Percentiles rank a stretch among this genome's conserved stretches.
Evolutionary conservation across 2,113 vertebrate species (phyloP).

Genomic region (Sprattus sprattus): DNA sequence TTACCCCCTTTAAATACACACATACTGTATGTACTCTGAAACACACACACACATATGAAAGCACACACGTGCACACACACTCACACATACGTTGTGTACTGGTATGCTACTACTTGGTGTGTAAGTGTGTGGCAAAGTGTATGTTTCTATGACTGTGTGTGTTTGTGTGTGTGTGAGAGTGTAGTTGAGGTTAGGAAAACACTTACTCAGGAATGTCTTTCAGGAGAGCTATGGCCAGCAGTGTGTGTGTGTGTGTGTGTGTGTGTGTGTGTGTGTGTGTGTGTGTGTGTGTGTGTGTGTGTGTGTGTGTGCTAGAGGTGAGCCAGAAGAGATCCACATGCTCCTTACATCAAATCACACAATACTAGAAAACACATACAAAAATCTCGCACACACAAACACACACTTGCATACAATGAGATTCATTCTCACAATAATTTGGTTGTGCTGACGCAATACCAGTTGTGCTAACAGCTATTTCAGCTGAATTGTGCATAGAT

Average conservation of each 20-base stretch:
- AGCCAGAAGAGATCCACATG: not conserved
- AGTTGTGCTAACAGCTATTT: slow-evolving; percentile 20
- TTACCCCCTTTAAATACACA: not conserved
- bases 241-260: not conserved
- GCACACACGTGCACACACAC: not conserved
- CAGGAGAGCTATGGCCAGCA: too few species aligned
- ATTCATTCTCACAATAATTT: not conserved
- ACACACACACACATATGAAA: not conserved
- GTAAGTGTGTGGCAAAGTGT: not conserved
- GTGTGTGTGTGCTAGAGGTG: not conserved
- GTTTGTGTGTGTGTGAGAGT: not conserved
- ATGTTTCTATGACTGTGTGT: not conserved
- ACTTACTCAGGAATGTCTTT: too few species aligned
- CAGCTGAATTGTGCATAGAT: slow-evolving; percentile 8
- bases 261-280: slow-evolving; percentile 15
- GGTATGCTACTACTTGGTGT: not conserved
- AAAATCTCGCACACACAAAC: not conserved
- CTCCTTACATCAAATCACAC: not conserved
- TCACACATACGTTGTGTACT: not conserved
- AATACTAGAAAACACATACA: not conserved
- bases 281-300: not conserved
- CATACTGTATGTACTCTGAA: not conserved
- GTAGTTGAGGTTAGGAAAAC: not conserved
- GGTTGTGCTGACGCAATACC: slow-evolving; percentile 35
- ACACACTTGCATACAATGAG: not conserved